Percentiles rank a stretch among this genome's conserved stretches.
Conservation (phyloP, 2,888 invertebrate genomes). For the Loripinus fragilis region DNA sequence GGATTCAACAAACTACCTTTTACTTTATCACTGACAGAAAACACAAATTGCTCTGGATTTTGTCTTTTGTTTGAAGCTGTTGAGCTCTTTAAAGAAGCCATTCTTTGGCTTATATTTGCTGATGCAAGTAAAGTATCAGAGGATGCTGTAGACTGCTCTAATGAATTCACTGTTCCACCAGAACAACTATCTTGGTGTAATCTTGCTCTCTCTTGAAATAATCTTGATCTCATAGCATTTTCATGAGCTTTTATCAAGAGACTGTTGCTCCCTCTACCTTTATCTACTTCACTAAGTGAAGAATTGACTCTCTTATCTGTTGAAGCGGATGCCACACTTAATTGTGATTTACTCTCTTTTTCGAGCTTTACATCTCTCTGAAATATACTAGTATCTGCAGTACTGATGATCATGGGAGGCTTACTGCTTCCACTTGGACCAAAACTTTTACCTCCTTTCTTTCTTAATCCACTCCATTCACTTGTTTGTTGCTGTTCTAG, state of each 20-base stretch:
- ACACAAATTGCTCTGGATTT: not conserved
- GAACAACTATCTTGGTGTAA: too few relatives aligned
- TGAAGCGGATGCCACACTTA: not conserved
- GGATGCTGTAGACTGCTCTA: not conserved
- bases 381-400: not conserved
- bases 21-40: conserved; percentile 7
- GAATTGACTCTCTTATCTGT: not conserved
- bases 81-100: not conserved
- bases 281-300: not conserved
- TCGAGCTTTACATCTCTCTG: not conserved
- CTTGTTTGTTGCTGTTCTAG: not conserved
- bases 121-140: not conserved
- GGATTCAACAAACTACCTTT: not conserved
- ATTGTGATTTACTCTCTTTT: not conserved
- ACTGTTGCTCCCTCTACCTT: not conserved
- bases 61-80: not conserved
- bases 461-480: not conserved
- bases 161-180: not conserved
- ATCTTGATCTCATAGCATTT: not conserved
- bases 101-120: too few relatives aligned
- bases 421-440: not conserved
- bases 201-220: not conserved
- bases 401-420: not conserved
- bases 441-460: not conserved
- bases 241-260: not conserved